Percentiles rank a stretch among this genome's conserved stretches.
phyloP scores from a whole-genome alignment of 2,113 vertebrate species.

The Toxotes chatareus region DNA sequence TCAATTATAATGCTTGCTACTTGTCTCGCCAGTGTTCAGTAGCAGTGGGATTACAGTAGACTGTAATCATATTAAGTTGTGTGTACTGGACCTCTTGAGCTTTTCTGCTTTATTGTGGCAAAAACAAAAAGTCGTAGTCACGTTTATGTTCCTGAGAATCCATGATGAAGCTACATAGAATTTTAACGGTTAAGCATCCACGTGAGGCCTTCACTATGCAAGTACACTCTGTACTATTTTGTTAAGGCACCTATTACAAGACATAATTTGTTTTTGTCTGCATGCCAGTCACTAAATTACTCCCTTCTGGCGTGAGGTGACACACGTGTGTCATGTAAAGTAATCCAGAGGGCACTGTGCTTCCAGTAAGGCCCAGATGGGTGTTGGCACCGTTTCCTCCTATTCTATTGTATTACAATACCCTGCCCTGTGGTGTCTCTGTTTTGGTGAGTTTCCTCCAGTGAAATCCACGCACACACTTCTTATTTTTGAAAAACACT shows the following conservation, averaged over 20 bases:
- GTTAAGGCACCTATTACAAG: constrained; percentile 1
- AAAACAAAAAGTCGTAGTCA: neutral
- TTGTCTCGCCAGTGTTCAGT: neutral
- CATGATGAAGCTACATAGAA: neutral
- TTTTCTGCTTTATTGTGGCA: neutral
- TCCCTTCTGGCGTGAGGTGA: constrained; percentile 8
- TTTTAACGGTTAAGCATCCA: neutral
- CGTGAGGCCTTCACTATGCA: neutral
- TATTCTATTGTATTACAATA: constrained; percentile 34
- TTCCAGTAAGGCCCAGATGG: constrained; percentile 66
- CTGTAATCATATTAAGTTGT: neutral
- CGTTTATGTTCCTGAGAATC: neutral
- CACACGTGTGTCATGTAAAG: constrained; percentile 40
- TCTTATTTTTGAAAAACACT: neutral
- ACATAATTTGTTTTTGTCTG: neutral
- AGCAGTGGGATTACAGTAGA: neutral
- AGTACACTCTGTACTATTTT: neutral
- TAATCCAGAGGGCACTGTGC: constrained; percentile 35
- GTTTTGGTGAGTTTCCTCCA: constrained; percentile 4
- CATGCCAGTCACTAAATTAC: constrained; percentile 23
- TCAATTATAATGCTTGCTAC: neutral
- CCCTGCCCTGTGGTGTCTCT: neutral
- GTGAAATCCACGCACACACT: constrained; percentile 11
- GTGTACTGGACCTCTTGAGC: neutral
- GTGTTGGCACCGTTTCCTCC: constrained; percentile 50